phyloP scores from a whole-genome alignment of 2,113 vertebrate species.

The Machaerirhynchus nigripectus region DNA sequence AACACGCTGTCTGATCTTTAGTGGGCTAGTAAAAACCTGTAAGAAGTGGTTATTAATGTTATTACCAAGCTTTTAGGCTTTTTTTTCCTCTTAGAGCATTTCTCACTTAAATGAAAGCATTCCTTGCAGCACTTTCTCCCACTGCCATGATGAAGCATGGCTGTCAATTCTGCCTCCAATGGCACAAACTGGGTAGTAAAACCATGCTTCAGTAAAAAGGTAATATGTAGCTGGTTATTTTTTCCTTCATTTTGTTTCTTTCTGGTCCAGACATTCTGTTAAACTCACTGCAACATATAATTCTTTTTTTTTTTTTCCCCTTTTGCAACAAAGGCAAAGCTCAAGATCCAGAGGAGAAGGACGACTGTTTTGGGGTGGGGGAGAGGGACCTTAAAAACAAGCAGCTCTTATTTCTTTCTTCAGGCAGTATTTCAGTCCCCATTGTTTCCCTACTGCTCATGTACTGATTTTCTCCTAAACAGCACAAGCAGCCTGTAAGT shows the following conservation, averaged over 20 bases:
- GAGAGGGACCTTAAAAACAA: neutral
- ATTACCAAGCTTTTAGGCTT: conserved; percentile 45
- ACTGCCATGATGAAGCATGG: conserved; percentile 13
- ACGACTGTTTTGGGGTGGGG: neutral
- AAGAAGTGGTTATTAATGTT: conserved; percentile 61
- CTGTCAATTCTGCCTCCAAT: conserved; percentile 20
- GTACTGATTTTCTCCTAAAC: conserved; percentile 55
- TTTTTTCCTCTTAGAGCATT: neutral
- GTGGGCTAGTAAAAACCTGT: conserved; percentile 30
- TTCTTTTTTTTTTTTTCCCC: neutral
- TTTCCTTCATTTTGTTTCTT: neutral
- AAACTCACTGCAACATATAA: neutral
- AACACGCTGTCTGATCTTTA: conserved; percentile 43
- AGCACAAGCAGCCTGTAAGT: conserved; percentile 48
- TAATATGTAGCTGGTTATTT: neutral
- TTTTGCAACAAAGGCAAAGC: conserved; percentile 6
- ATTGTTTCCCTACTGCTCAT: conserved; percentile 31
- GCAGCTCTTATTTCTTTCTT: conserved; percentile 40
- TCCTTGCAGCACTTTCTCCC: conserved; percentile 23
- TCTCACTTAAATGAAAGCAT: conserved; percentile 59
- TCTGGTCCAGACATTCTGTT: conserved; percentile 10
- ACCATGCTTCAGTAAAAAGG: conserved; percentile 41
- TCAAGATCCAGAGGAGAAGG: neutral
- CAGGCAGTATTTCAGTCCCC: conserved; percentile 49
- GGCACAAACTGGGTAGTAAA: conserved; percentile 23